Conservation (phyloP, 2,888 invertebrate genomes). For the Philereme vetulata region DNA sequence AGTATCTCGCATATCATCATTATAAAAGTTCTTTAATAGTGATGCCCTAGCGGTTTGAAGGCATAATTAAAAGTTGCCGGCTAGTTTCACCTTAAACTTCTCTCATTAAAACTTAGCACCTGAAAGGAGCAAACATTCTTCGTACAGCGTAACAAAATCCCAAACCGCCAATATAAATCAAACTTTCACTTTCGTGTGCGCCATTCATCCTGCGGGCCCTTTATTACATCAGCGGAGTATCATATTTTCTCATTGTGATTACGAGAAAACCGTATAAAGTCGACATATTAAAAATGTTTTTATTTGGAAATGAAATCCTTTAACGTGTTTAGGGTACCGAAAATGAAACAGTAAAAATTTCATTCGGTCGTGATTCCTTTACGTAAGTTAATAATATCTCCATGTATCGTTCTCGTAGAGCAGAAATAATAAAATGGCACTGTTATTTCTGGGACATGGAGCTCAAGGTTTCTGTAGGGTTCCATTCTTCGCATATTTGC, state of each 20-base stretch:
- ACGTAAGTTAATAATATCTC: conserved; percentile 33
- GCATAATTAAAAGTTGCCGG: conserved; percentile 76
- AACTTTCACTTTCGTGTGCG: conserved; percentile 38
- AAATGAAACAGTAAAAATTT: conserved; percentile 43
- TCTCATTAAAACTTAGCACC: conserved; percentile 78
- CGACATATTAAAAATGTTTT: conserved; percentile 39
- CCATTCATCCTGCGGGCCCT: conserved; percentile 27
- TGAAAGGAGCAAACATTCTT: conserved; percentile 72
- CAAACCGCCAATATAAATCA: conserved; percentile 51
- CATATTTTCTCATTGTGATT: conserved; percentile 36
- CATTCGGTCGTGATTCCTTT: conserved; percentile 42
- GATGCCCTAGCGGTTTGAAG: conserved; percentile 60
- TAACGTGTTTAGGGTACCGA: conserved; percentile 31
- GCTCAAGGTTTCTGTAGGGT: conserved; percentile 43
- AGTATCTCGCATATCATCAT: conserved; percentile 59
- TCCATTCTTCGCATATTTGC: conserved; percentile 65
- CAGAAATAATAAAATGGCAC: conserved; percentile 42
- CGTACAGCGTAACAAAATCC: conserved; percentile 57
- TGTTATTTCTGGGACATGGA: conserved; percentile 50
- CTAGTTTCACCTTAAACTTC: conserved; percentile 74
- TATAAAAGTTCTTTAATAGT: conserved; percentile 59
- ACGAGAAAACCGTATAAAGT: conserved; percentile 36
- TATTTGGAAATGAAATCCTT: conserved; percentile 38
- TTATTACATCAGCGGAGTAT: conserved; percentile 37
- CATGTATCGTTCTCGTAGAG: conserved; percentile 25